Conservation (phyloP, 2,888 invertebrate genomes). For the Amblyjoppa proteus region DNA sequence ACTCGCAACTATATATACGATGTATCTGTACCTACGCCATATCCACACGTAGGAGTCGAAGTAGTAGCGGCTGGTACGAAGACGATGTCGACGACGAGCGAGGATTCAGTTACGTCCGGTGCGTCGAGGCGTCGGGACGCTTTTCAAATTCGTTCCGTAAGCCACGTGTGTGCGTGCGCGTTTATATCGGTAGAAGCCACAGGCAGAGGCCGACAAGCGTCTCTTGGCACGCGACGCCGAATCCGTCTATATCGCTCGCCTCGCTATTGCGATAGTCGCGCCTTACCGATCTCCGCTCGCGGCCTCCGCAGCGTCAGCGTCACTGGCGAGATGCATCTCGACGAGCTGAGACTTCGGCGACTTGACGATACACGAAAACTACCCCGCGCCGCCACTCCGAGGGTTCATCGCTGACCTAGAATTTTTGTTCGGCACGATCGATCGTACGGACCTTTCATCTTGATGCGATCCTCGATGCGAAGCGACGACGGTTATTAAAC, state of each 20-base stretch:
- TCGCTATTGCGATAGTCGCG: constrained; percentile 53
- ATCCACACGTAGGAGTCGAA: constrained; percentile 49
- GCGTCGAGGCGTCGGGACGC: constrained; percentile 81
- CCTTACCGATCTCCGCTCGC: constrained; percentile 15
- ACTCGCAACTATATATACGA: constrained; percentile 27
- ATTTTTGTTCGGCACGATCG: background rate
- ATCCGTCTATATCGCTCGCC: background rate
- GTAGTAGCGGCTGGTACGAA: constrained; percentile 62
- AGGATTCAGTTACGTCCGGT: constrained; percentile 83
- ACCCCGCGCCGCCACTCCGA: constrained; percentile 35
- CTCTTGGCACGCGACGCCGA: constrained; percentile 61
- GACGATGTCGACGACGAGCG: constrained; percentile 59
- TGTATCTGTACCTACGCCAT: constrained; percentile 34
- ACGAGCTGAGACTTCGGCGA: constrained; percentile 33
- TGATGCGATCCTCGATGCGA: background rate
- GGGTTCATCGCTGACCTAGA: constrained; percentile 43
- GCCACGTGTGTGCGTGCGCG: constrained; percentile 39
- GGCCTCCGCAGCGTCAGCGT: constrained; percentile 12
- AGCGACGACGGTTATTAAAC: too few species aligned
- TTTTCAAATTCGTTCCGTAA: constrained; percentile 67
- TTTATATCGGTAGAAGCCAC: constrained; percentile 37
- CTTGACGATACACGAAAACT: constrained; percentile 35
- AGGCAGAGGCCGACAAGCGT: constrained; percentile 28
- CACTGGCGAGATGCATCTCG: constrained; percentile 51
- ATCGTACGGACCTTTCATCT: background rate